Evolutionary conservation across 2,888 invertebrate species (phyloP).

Genomic region (Pristionchus fissidentatus): DNA sequence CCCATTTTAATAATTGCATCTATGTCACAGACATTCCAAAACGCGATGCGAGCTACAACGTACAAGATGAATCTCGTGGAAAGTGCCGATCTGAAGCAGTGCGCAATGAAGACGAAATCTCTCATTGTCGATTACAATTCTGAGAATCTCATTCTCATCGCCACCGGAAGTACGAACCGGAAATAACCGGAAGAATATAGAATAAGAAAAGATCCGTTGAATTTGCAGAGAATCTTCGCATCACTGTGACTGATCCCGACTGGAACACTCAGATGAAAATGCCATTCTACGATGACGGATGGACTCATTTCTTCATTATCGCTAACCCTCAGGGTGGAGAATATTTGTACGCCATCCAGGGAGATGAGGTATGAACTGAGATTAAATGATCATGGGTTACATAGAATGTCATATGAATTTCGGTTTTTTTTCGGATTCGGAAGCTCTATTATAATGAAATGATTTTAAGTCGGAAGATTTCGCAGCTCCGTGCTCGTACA

Average conservation of each 20-base stretch:
- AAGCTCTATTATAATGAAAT: too few relatives aligned
- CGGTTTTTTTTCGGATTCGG: too few relatives aligned
- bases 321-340: slow-evolving; percentile 57
- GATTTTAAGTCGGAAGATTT: too few relatives aligned
- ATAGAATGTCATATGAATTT: too few relatives aligned
- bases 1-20: too few relatives aligned
- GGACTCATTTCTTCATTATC: slow-evolving; percentile 52
- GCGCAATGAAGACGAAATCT: slow-evolving; percentile 48
- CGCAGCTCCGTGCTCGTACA: slow-evolving; percentile 57
- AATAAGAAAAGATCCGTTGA: too few relatives aligned
- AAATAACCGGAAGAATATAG: too few relatives aligned
- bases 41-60: slow-evolving; percentile 57
- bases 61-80: slow-evolving; percentile 62
- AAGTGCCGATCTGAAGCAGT: slow-evolving; percentile 44
- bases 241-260: slow-evolving; percentile 63
- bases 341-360: slow-evolving; percentile 51
- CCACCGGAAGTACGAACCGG: slow-evolving; percentile 64
- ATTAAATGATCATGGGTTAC: too few relatives aligned
- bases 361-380: slow-evolving; percentile 2
- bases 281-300: slow-evolving; percentile 41
- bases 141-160: slow-evolving; percentile 60
- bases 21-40: slow-evolving; percentile 56
- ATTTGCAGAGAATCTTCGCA: slow-evolving; percentile 55
- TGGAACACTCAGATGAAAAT: slow-evolving; percentile 48
- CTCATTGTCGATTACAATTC: slow-evolving; percentile 65